Evolutionary conservation across 2,888 invertebrate genomes (phyloP), one percentile per base, ranked within the genome.

Genomic region (Vannuccia rotundouncinata): DNA sequence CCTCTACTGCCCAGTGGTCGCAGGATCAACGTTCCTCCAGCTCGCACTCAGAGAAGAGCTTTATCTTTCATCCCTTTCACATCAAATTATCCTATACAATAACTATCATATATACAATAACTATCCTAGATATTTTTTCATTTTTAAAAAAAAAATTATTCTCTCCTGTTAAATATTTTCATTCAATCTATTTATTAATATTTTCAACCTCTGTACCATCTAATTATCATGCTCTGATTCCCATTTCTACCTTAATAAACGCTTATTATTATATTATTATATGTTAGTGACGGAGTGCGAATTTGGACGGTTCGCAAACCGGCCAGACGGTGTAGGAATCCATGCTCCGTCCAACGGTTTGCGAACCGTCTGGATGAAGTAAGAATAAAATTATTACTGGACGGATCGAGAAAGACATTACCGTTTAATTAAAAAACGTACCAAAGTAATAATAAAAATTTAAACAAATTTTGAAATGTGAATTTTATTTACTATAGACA

Each of bases 221-320:
- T 5, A 66, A 66, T 66, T 66, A 66, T 27, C 66, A 66, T 66
- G 66, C 66, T 22, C 25, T 66, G 66, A 66, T 66, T 66, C 22
- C 66, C 66, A 66, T 66, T 66, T 66, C 25, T 66, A 22, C 17
- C 66, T 2, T 66, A 13, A 66, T 66, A 66, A 66, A 66, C 10
- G 66, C 66, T 66, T 66, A 66, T 66, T 66, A 66, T 66, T 66
- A 66, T 66, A n/a, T n/a, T n/a, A n/a, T n/a, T n/a, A n/a, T n/a
- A n/a, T n/a, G n/a, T n/a, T n/a, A n/a, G n/a, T n/a, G n/a, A n/a
- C n/a, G n/a, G n/a, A n/a, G n/a, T n/a, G n/a, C n/a, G n/a, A n/a
- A n/a, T n/a, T n/a, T n/a, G n/a, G n/a, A n/a, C n/a, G n/a, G n/a
- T n/a, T n/a, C n/a, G n/a, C n/a, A n/a, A n/a, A n/a, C n/a, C n/a